These are phyloP conservation scores for Pyxicephalus adspersus DNA, from an alignment of 2,113 vertebrate species.

Conservation along the genomic window DNA sequence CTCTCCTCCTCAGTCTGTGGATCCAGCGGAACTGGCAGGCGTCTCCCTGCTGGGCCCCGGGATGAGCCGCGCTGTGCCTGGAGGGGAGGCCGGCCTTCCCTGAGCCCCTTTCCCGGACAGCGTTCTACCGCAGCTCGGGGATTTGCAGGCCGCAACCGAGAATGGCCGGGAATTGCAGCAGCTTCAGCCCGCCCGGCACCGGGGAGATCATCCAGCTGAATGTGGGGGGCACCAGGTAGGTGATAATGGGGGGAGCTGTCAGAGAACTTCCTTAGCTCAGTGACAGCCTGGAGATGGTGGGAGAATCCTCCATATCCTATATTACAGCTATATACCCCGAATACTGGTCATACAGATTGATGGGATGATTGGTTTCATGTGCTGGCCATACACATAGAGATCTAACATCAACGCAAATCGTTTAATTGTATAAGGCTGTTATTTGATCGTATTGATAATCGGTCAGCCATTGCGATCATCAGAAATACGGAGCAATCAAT, in stretches of 20 bases:
- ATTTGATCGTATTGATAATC: too few relatives aligned
- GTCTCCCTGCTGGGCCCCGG: neutral
- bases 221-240: constrained; percentile 89
- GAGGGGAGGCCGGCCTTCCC: constrained; percentile 29
- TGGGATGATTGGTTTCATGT: too few relatives aligned
- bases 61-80: constrained; percentile 15
- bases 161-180: constrained; percentile 82
- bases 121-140: constrained; percentile 26
- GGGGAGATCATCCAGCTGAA: constrained; percentile 95
- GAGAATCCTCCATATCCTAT: too few relatives aligned
- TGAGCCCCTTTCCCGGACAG: constrained; percentile 15
- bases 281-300: too few relatives aligned
- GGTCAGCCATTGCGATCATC: too few relatives aligned
- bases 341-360: too few relatives aligned
- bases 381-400: too few relatives aligned
- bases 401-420: too few relatives aligned
- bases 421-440: too few relatives aligned
- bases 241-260: neutral
- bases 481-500: too few relatives aligned
- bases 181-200: constrained; percentile 71
- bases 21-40: constrained; percentile 5
- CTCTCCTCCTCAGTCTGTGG: neutral
- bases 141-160: constrained; percentile 61
- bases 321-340: too few relatives aligned
- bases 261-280: too few relatives aligned